Conservation (phyloP, 2,888 invertebrate species). For the Amiota minor region DNA sequence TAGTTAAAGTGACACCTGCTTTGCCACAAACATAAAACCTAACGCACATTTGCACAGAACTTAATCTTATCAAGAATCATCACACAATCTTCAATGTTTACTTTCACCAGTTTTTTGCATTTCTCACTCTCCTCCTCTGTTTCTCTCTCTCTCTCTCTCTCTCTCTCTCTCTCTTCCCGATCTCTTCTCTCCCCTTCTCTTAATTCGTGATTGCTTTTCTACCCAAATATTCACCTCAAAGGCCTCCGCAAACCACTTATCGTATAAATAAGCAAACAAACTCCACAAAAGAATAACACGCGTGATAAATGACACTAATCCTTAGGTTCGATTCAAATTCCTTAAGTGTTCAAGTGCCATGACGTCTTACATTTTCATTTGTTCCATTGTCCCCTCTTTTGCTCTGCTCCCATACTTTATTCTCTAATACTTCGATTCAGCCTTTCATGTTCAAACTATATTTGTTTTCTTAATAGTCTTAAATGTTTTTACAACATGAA, state of each 20-base stretch:
- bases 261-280: background rate
- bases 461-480: slow-evolving; percentile 65
- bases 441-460: slow-evolving; percentile 60
- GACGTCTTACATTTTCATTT: background rate
- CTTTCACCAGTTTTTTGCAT: background rate
- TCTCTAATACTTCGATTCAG: slow-evolving; percentile 25
- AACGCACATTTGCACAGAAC: slow-evolving; percentile 1
- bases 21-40: slow-evolving; percentile 2
- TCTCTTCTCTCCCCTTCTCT: background rate
- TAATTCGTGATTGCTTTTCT: background rate
- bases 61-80: slow-evolving; percentile 22
- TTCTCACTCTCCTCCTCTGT: background rate
- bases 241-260: slow-evolving; percentile 5
- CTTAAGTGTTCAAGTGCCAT: slow-evolving; percentile 49
- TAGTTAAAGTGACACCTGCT: slow-evolving; percentile 6
- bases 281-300: slow-evolving; percentile 42
- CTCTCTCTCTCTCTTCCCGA: background rate
- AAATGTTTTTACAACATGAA: slow-evolving; percentile 41
- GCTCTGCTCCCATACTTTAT: too few relatives aligned
- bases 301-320: slow-evolving; percentile 68
- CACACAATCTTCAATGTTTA: background rate
- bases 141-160: too few relatives aligned
- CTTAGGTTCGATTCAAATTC: slow-evolving; percentile 56
- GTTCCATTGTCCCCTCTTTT: background rate
- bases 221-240: background rate